Evolutionary conservation across 2,888 invertebrate genomes (phyloP), one percentile per base, ranked within the genome.

Genomic region (Cephus pulcher): DNA sequence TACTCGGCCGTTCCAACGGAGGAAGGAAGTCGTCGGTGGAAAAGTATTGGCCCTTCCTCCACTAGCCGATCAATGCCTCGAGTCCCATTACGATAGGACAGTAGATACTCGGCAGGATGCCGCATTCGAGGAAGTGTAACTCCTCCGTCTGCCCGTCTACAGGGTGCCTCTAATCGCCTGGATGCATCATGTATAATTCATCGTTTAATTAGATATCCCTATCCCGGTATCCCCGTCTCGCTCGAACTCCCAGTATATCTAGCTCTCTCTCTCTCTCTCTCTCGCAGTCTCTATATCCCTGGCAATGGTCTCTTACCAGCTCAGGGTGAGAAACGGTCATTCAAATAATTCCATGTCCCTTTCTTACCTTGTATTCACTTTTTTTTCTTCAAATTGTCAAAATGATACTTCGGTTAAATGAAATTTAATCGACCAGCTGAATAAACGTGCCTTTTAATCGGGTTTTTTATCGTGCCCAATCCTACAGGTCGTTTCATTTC

Each of bases 61-160:
- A 32, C 71, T 80, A 75, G 76, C 56, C 74, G 79, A 75, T 34
- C 75, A 73, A 76, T 79, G 80, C 81, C 79, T 79, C 79, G 79
- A 78, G 80, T 78, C 79, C 78, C 76, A 78, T 75, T 76, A 70
- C 73, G 79, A 70, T 70, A 79, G 85, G 89, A 82, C 89, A 88
- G 86, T 86, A 89, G 80, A 84, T 87, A 74, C 75, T 74, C 90
- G 85, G 85, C 89, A 88, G 89, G 89, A 89, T 88, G 87, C 86
- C 84, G 85, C 78, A 84, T 86, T 88, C 88, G 87, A 89, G 89
- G 89, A 89, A 90, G 88, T 88, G 84, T 86, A 87, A 86, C 88
- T 88, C 82, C 86, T 85, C 86, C 81, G 84, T 82, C 80, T 74
- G 81, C 74, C 84, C 86, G 82, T 86, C 85, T 85, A 86, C 83